phyloP scores from a whole-genome alignment of 2,113 vertebrate genomes.

The Egretta garzetta region DNA sequence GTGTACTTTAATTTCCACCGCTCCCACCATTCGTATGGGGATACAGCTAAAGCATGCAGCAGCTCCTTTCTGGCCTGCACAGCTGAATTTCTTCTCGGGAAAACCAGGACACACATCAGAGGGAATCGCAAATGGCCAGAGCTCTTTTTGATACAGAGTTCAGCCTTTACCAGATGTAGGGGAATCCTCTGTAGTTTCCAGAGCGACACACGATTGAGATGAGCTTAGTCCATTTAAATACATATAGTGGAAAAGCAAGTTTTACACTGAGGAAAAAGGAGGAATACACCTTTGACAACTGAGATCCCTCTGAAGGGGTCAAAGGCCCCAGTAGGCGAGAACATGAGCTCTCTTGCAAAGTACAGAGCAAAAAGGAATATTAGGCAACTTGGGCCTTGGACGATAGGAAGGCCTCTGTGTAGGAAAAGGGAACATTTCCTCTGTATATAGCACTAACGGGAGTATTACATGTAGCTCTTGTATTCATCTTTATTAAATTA shows the following conservation, averaged over 20 bases:
- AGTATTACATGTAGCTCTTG: not conserved
- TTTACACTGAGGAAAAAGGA: not conserved
- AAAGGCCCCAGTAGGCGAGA: not conserved
- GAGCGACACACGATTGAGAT: not conserved
- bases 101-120: not conserved
- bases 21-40: not conserved
- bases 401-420: not conserved
- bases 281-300: not conserved
- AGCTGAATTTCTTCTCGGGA: not conserved
- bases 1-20: not conserved
- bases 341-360: not conserved
- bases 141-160: not conserved
- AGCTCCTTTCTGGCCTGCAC: not conserved
- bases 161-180: not conserved
- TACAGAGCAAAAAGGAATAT: not conserved
- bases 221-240: not conserved
- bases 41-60: not conserved
- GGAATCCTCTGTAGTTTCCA: not conserved
- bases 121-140: not conserved
- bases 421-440: not conserved
- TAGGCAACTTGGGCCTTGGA: not conserved
- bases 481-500: not conserved
- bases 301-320: not conserved
- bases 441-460: rapidly evolving
- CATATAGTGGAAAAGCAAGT: not conserved